Evolutionary conservation across 2,888 invertebrate genomes (phyloP).

Genomic region (Lithosia quadra): DNA sequence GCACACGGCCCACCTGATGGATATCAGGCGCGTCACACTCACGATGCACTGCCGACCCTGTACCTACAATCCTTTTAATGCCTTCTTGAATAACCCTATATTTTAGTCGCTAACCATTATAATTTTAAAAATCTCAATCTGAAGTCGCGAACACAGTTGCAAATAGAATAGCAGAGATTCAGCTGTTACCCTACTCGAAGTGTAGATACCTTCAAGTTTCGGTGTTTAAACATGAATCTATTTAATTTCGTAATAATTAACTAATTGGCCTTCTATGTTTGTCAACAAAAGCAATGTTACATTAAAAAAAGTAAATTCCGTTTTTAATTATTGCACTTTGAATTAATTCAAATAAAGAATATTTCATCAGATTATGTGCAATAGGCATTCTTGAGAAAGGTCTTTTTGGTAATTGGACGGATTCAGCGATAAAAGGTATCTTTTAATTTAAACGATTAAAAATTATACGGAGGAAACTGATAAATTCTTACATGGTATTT

Average conservation of each 20-base stretch:
- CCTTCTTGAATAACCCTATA: too few species aligned
- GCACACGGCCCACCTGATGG: too few species aligned
- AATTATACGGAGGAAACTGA: too few species aligned
- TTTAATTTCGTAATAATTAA: not conserved
- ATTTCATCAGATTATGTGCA: not conserved
- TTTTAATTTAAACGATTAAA: too few species aligned
- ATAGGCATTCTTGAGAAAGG: not conserved
- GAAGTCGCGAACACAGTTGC: too few species aligned
- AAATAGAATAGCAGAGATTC: not conserved
- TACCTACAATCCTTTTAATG: too few species aligned
- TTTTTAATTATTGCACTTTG: not conserved
- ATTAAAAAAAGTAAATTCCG: not conserved
- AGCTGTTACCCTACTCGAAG: not conserved
- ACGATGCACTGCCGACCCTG: too few species aligned
- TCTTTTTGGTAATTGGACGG: not conserved
- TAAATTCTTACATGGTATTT: too few species aligned
- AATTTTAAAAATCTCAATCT: too few species aligned
- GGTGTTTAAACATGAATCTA: not conserved
- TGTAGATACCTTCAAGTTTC: not conserved
- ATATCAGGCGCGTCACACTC: too few species aligned
- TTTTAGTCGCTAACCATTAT: too few species aligned
- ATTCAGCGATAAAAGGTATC: not conserved
- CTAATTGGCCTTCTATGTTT: slow-evolving; percentile 1
- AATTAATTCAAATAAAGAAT: not conserved
- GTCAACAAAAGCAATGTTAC: not conserved